Conservation (phyloP, 2,113 vertebrate species). For the Phodopus roborovskii region DNA sequence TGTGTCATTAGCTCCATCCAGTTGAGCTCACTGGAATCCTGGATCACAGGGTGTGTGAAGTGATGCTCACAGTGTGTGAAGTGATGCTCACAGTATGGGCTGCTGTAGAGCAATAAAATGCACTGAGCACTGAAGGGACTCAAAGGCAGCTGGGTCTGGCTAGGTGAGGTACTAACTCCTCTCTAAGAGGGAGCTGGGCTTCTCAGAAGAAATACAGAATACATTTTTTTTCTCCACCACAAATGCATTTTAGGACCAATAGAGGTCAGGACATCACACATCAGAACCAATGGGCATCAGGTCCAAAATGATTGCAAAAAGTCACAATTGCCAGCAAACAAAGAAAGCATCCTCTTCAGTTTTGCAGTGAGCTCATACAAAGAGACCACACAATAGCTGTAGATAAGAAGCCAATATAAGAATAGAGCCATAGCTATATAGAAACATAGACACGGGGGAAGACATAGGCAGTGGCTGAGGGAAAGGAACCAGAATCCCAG, state of each 20-base stretch:
- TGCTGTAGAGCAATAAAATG: fast-evolving
- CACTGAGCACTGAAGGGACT: not conserved
- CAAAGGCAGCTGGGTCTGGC: too few relatives aligned
- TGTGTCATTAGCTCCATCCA: not conserved
- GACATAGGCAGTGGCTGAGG: not conserved
- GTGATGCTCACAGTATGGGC: fast-evolving
- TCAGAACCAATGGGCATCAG: not conserved
- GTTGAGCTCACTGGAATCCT: not conserved
- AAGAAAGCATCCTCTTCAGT: not conserved
- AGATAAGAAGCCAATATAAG: not conserved
- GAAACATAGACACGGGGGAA: not conserved
- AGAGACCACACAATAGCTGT: not conserved
- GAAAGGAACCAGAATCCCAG: not conserved
- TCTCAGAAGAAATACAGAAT: not conserved
- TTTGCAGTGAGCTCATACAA: not conserved
- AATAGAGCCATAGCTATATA: not conserved
- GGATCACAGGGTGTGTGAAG: not conserved
- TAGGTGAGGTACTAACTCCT: fast-evolving
- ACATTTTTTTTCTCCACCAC: too few relatives aligned
- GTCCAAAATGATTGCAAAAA: not conserved
- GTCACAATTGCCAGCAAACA: not conserved
- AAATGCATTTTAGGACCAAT: not conserved
- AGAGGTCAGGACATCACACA: not conserved
- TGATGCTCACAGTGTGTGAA: not conserved
- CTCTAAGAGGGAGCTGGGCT: not conserved